Evolutionary conservation across 2,797 vertebrate species (phyloP).

Genomic region (Aplochiton taeniatus): DNA sequence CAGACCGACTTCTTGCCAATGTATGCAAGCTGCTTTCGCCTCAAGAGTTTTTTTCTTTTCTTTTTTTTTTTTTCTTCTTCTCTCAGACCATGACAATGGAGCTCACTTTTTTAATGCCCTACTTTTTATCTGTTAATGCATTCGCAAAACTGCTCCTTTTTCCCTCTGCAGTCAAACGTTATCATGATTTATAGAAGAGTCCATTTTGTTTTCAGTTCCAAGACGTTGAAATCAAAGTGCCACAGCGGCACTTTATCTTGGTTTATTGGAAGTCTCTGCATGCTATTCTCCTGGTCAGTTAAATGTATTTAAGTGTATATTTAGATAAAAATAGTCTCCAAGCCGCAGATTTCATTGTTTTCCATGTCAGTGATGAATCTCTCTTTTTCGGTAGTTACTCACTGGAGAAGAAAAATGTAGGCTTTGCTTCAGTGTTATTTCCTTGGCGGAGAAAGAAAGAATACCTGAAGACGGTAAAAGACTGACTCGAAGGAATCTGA

Average conservation of each 20-base stretch:
- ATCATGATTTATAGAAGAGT: slow-evolving; percentile 75
- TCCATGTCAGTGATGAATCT: slow-evolving; percentile 76
- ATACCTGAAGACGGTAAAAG: slow-evolving; percentile 28
- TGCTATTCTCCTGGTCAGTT: slow-evolving; percentile 68
- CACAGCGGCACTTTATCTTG: slow-evolving; percentile 68
- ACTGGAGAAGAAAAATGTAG: slow-evolving; percentile 58
- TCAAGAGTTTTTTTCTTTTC: slow-evolving; percentile 14
- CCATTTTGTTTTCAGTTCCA: slow-evolving; percentile 70
- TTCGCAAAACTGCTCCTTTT: slow-evolving; percentile 49
- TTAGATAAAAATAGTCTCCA: slow-evolving; percentile 71
- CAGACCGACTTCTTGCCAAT: slow-evolving; percentile 46
- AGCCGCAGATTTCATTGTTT: slow-evolving; percentile 71
- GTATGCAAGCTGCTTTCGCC: slow-evolving; percentile 36
- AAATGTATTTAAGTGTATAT: slow-evolving; percentile 74
- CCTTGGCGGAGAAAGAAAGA: slow-evolving; percentile 26
- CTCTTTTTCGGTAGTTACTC: slow-evolving; percentile 65
- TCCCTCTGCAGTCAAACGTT: slow-evolving; percentile 49
- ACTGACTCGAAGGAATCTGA: slow-evolving; percentile 48
- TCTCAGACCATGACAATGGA: slow-evolving; percentile 67
- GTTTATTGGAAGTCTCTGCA: slow-evolving; percentile 66
- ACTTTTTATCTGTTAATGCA: slow-evolving; percentile 69
- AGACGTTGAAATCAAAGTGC: slow-evolving; percentile 70
- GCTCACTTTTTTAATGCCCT: slow-evolving; percentile 65
- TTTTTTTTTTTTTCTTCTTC: not conserved
- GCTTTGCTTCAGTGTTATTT: slow-evolving; percentile 55